Evolutionary conservation across 2,797 vertebrate species (phyloP), one percentile per base, ranked within the genome.

Genomic region (Bryconaethiops microstoma): DNA sequence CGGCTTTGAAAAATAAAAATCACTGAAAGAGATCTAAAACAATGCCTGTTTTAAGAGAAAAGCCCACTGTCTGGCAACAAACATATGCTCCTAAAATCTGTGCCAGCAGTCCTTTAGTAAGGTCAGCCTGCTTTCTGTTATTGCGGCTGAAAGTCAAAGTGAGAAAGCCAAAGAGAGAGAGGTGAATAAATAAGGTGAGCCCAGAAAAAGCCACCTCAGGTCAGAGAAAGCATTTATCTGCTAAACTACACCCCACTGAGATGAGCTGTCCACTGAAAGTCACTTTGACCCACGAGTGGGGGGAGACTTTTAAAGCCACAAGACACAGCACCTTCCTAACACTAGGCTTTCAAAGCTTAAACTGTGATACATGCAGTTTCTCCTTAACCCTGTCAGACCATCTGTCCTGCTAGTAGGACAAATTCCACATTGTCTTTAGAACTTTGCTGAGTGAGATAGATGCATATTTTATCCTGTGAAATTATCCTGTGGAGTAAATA

Each of bases 231-330:
- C 60, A 79, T 81, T 81, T 81, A 77, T 83, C 70, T 79, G 2
- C 77, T 74, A 68, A 81, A 57, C 78, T 71, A 65, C 67, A 81
- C 74, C 78, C 29, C 59, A 71, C 64, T 23, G 78, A 76, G 63
- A 78, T 9, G 35, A 78, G 63, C 52, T 82, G 81, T 80, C 70
- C 62, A 75, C 74, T 60, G 42, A 85, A 82, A 80, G 64, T 80
- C 70, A 78, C 74, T 82, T 62, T 80, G 63, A 74, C 57, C 63
- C 50, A 45, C 65, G 50, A 62, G 74, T 82, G 50, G 74, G 68
- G 52, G 67, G 63, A 82, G 63, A 69, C 45, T 78, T 78, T 74
- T 39, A 77, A 70, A 63, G 74, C 74, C 67, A 77, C 50, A 21
- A 8, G 50, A 29, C 57, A 29, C 39, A 73, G 23, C 65, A 21